Base-by-base conservation (phyloP, 2,888 invertebrate genomes). In the Agapostemon virescens region DNA sequence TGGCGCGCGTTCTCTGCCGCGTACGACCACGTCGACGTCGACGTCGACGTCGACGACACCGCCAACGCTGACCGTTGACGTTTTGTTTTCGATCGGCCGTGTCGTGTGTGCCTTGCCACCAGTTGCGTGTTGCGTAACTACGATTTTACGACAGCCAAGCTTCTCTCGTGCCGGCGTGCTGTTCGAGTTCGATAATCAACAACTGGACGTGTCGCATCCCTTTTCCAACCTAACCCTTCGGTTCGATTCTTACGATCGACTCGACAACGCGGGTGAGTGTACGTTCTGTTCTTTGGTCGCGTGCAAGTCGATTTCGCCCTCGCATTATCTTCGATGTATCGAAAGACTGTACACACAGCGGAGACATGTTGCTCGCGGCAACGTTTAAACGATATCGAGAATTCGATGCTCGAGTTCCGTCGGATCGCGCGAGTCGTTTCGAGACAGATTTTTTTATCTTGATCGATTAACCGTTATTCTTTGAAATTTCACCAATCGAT, bases 91-190 rank as follows among this genome's bases (percentile, higher is more conserved):
- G 69, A 84, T 83, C 85, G 76, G 36, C 67, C 87, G 79, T 55
- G 79, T 81, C 86, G 82, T 89, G 88, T 86, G 89, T 86, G 89
- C 88, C 84, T 89, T 89, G 88, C 91, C 90, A 91, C 91, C 90
- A 90, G 91, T 91, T 91, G 90, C 91, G 87, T 89, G 88, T 91
- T 90, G 90, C 91, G 88, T 91, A 91, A 91, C 86, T 77, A 73
- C 83, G 82, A 73, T 86, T 87, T 88, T 83, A 82, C 85, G 76
- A 79, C 84, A 78, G 79, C 83, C 52, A 66, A n/a, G 68, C 85
- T 74, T 23, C 70, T 45, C 30, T 38, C 64, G 61, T 61, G 68
- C 66, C 66, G 74, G 58, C 68, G 64, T 71, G 64, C 52, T 45
- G 2, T n/a, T 70, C 40, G 26, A 17, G 36, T 58, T 85, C 74